Percentiles rank a stretch among this genome's conserved stretches.
Evolutionary conservation across 2,888 invertebrate species (phyloP).

Genomic region (Heliconius hortense): DNA sequence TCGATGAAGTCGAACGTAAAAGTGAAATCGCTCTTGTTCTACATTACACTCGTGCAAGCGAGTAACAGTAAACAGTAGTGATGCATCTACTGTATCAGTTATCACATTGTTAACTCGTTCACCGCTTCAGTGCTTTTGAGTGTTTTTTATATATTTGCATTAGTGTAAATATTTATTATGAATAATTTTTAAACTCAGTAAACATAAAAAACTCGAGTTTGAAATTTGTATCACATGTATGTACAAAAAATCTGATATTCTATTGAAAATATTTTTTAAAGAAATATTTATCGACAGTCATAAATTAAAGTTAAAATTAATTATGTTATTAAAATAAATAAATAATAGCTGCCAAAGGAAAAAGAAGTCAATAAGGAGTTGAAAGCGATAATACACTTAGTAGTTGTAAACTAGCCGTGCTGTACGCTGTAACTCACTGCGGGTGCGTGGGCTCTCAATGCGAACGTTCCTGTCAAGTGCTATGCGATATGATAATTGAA

Average conservation of each 20-base stretch:
- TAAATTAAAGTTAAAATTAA: no score
- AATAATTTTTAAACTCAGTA: no score
- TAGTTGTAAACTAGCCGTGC: not conserved
- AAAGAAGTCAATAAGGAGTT: not conserved
- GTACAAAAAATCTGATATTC: no score
- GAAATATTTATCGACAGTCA: no score
- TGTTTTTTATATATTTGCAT: no score
- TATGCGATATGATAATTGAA: slow-evolving; percentile 3
- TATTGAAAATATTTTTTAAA: no score
- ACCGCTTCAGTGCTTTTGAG: not conserved
- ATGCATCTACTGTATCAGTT: not conserved
- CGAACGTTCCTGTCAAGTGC: slow-evolving; percentile 8
- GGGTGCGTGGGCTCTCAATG: not conserved
- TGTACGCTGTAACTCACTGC: not conserved
- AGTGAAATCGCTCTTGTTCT: not conserved
- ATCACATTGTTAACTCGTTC: not conserved
- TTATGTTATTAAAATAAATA: not conserved
- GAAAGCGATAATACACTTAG: slow-evolving; percentile 1
- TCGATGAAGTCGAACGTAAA: not conserved
- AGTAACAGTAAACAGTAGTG: not conserved
- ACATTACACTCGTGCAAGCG: not conserved
- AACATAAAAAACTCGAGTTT: no score
- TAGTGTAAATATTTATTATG: no score
- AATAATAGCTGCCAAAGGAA: not conserved
- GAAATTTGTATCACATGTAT: no score